Evolutionary conservation across 2,888 invertebrate genomes (phyloP), one percentile per base, ranked within the genome.

Genomic region (Zaprionus lineosus): DNA sequence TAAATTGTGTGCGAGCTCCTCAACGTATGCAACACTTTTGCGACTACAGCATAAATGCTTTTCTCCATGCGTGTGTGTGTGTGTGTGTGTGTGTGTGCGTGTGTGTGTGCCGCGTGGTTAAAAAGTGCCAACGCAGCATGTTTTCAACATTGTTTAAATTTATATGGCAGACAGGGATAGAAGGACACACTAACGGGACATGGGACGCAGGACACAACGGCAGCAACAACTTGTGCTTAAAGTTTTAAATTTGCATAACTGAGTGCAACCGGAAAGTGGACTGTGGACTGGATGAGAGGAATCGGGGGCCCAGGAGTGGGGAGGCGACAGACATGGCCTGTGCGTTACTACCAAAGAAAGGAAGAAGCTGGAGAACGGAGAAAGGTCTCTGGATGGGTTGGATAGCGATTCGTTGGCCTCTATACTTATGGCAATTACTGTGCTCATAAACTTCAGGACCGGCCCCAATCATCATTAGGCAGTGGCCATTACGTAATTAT

Each of bases 131-230:
- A 79, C 84, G 84, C 78, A 79, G 78, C 78, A 79, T 79, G 78
- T 84, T 79, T 79, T 79, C 84, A 84, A 81, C 78, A 79, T 79
- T 79, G 78, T 84, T 79, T 84, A 79, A 79, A 79, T 79, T 79
- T 84, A 79, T 79, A 84, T 81, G 66, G 55, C 34, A 66, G 68
- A 52, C 67, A 56, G 26, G 16, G n/a, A n/a, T n/a, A n/a, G n/a
- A n/a, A n/a, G n/a, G 16, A 57, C 51, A 51, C 28, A 41, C 36
- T 46, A 28, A 39, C 44, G 31, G 44, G 29, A 55, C 40, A 33
- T n/a, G n/a, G n/a, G n/a, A n/a, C 11, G 16, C 24, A 21, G 40
- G 34, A 51, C 36, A 26, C 43, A 29, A 40, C 46, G 14, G 37
- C 55, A 52, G 50, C 67, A 58, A 26, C 74, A 75, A 68, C 59